phyloP scores from a whole-genome alignment of 2,797 vertebrate species.

The Cyprinella venusta region DNA sequence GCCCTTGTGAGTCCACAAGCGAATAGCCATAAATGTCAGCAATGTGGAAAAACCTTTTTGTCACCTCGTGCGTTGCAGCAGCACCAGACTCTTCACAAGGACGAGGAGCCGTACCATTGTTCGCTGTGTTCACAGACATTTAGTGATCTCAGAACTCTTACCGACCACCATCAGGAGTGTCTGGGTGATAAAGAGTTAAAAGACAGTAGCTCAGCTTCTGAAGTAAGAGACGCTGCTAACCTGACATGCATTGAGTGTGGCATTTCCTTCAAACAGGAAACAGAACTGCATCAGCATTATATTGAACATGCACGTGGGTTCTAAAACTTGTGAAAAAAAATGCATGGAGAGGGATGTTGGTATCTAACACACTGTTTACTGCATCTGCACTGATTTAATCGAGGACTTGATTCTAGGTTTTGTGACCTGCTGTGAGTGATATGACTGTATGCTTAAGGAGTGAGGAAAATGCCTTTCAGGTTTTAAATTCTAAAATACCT shows the following conservation, averaged over 20 bases:
- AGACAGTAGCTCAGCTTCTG: constrained; percentile 52
- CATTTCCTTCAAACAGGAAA: constrained; percentile 71
- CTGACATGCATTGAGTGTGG: constrained; percentile 77
- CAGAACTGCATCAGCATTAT: constrained; percentile 76
- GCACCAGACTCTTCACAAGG: constrained; percentile 68
- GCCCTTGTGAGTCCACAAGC: constrained; percentile 46
- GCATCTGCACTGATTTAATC: constrained; percentile 11
- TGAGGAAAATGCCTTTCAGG: neutral
- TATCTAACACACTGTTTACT: neutral
- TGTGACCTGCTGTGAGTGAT: constrained; percentile 17
- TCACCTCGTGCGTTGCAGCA: constrained; percentile 69
- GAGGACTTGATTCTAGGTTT: too few relatives aligned
- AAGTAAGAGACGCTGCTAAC: constrained; percentile 57
- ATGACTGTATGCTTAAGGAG: neutral
- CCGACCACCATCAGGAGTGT: constrained; percentile 78
- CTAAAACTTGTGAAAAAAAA: constrained; percentile 30
- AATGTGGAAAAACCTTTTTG: constrained; percentile 74
- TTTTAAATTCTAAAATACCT: neutral
- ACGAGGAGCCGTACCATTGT: constrained; percentile 68
- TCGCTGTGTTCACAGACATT: constrained; percentile 74
- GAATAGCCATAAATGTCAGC: constrained; percentile 72
- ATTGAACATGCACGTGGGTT: constrained; percentile 67
- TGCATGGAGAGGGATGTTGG: neutral
- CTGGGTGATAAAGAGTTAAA: constrained; percentile 59
- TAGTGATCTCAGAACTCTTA: constrained; percentile 72